A percentile compares a stretch with the other conserved stretches of the same genome.
Conservation (phyloP, 2,797 vertebrate genomes). For the Lindbergichthys nudifrons region DNA sequence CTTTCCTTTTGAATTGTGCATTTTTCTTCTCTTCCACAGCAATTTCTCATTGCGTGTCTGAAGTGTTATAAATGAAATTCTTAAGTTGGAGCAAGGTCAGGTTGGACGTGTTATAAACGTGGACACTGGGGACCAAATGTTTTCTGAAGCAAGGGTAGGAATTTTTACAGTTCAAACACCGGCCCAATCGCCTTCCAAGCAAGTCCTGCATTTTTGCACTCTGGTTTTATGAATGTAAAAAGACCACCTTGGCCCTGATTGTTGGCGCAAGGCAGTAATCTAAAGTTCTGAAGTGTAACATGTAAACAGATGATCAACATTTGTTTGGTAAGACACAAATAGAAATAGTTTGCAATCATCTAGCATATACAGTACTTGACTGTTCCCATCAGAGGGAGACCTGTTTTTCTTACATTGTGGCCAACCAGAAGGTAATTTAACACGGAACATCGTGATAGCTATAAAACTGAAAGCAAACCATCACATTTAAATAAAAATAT, state of each 20-base stretch:
- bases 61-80: constrained; percentile 49
- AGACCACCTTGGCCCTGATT: constrained; percentile 38
- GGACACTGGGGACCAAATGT: constrained; percentile 31
- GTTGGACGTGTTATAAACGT: constrained; percentile 48
- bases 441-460: background rate
- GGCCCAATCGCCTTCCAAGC: constrained; percentile 39
- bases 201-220: constrained; percentile 57
- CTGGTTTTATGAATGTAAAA: constrained; percentile 44
- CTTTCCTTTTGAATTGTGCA: background rate
- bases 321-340: constrained; percentile 50
- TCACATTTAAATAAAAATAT: constrained; percentile 11
- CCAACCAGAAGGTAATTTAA: background rate
- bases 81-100: constrained; percentile 45
- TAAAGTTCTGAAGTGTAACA: constrained; percentile 33
- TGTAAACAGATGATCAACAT: constrained; percentile 57
- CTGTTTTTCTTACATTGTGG: background rate
- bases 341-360: constrained; percentile 33
- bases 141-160: constrained; percentile 61
- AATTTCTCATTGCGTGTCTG: constrained; percentile 16
- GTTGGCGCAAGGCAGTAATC: constrained; percentile 41
- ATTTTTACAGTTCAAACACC: constrained; percentile 72
- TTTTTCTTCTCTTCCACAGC: background rate
- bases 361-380: constrained; percentile 6
- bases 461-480: constrained; percentile 4
- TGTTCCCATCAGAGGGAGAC: background rate